Percentiles rank a stretch among this genome's conserved stretches.
These are phyloP conservation scores for Stigmatopora nigra DNA, from an alignment of 2,113 vertebrate genomes.

Conservation along the genomic window DNA sequence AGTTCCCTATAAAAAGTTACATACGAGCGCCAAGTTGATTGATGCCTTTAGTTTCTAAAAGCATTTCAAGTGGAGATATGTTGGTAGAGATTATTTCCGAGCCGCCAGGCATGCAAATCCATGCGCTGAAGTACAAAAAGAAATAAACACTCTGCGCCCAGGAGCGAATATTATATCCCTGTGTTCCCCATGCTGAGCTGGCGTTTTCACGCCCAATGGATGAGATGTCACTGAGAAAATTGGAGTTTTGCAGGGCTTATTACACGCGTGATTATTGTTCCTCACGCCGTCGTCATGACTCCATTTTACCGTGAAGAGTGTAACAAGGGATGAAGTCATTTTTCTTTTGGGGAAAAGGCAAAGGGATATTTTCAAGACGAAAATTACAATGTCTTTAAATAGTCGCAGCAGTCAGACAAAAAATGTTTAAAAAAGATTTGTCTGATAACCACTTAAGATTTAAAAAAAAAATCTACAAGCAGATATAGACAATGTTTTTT, in stretches of 20 bases:
- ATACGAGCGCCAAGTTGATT: not conserved
- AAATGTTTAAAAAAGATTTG: too few species aligned
- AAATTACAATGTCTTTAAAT: too few species aligned
- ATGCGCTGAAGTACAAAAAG: not conserved
- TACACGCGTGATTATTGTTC: not conserved
- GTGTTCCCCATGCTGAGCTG: not conserved
- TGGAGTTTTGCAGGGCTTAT: not conserved
- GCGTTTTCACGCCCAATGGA: not conserved
- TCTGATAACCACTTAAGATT: too few species aligned
- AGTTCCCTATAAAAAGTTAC: too few species aligned
- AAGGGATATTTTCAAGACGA: too few species aligned
- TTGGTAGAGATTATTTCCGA: not conserved
- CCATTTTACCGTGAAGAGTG: not conserved
- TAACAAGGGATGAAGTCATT: not conserved
- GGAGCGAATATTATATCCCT: not conserved
- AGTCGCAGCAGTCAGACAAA: too few species aligned
- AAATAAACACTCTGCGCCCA: not conserved
- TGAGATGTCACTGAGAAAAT: slow-evolving; percentile 3
- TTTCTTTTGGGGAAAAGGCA: not conserved
- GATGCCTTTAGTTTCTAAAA: not conserved
- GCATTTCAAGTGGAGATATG: not conserved
- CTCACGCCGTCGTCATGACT: not conserved
- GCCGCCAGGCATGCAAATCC: not conserved
- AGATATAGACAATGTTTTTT: too few species aligned
- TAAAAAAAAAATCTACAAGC: too few species aligned